Conservation (phyloP, 2,888 invertebrate species). For the Eustalomyia histrio region DNA sequence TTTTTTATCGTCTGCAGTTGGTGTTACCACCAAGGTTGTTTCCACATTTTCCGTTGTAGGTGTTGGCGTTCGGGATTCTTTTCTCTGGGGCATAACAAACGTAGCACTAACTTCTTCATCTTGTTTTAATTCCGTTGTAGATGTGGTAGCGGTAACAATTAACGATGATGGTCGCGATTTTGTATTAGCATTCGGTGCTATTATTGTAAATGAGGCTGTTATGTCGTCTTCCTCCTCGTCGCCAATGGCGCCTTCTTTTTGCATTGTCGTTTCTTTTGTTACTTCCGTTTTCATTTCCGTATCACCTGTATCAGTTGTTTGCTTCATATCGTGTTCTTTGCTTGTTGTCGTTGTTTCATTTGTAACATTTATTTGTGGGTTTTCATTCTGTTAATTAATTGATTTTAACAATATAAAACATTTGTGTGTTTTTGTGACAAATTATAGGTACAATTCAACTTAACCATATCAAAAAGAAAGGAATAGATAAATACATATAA, state of each 20-base stretch:
- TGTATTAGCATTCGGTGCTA: constrained; percentile 68
- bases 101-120: constrained; percentile 73
- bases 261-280: constrained; percentile 72
- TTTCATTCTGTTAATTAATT: constrained; percentile 64
- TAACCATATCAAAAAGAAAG: not conserved
- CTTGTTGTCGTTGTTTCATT: constrained; percentile 50
- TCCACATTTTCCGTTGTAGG: constrained; percentile 64
- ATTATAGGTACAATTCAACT: not conserved
- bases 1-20: constrained; percentile 30
- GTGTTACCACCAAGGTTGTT: constrained; percentile 68
- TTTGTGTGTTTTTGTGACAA: constrained; percentile 50
- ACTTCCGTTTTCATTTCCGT: constrained; percentile 34
- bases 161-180: constrained; percentile 63
- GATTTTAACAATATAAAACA: constrained; percentile 58
- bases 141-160: constrained; percentile 63
- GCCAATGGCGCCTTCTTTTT: constrained; percentile 61
- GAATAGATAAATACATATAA: no score
- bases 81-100: constrained; percentile 73
- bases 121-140: constrained; percentile 52
- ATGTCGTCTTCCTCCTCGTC: constrained; percentile 71
- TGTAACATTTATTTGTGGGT: constrained; percentile 59
- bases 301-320: constrained; percentile 9
- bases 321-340: constrained; percentile 22
- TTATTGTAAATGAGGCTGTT: constrained; percentile 75
- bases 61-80: constrained; percentile 67